Conservation (phyloP, 2,113 vertebrate species). For the Scytalopus superciliaris region DNA sequence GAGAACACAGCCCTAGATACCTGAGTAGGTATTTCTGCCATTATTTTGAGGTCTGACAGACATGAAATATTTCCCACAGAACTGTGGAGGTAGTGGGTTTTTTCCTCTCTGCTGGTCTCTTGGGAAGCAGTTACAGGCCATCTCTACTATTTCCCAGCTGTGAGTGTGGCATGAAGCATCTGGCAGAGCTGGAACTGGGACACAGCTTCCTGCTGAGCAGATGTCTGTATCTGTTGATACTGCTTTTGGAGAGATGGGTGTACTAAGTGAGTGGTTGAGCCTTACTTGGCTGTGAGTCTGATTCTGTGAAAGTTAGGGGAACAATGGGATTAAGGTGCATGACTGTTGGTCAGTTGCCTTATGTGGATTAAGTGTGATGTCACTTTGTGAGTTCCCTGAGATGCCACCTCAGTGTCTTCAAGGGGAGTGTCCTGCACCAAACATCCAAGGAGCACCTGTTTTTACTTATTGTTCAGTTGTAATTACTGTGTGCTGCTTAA, state of each 20-base stretch:
- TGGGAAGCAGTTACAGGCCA: background rate
- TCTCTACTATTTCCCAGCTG: background rate
- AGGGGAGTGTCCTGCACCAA: background rate
- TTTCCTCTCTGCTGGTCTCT: background rate
- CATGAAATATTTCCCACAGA: background rate
- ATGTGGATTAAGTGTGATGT: background rate
- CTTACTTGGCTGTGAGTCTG: background rate
- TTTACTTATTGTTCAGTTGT: background rate
- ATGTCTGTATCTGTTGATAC: background rate
- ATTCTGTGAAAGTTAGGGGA: background rate
- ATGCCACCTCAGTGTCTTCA: background rate
- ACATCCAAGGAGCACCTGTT: background rate
- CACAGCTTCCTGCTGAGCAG: background rate
- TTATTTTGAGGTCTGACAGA: background rate
- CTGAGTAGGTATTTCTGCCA: background rate
- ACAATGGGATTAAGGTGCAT: background rate
- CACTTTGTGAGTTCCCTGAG: background rate
- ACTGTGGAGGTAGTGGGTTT: background rate
- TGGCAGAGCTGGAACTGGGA: background rate
- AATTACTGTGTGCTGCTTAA: background rate
- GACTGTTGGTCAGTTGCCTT: background rate
- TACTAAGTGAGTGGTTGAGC: background rate
- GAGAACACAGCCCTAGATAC: background rate
- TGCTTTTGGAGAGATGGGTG: background rate
- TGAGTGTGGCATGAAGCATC: background rate